Evolutionary conservation across 2,888 invertebrate species (phyloP).

Genomic region (Xestia ashworthii): DNA sequence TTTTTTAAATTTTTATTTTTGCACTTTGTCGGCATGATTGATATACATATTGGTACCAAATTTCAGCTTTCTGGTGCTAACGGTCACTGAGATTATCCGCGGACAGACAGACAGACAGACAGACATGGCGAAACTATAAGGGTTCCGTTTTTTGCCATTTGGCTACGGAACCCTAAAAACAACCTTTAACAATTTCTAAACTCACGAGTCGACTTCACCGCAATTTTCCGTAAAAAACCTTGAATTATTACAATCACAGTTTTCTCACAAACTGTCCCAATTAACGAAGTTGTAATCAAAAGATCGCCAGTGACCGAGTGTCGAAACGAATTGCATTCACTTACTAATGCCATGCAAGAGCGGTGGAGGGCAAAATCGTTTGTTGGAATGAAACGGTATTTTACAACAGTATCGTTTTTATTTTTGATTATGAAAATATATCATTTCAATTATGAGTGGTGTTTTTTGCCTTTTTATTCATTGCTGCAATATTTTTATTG

Average conservation of each 20-base stretch:
- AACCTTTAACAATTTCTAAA: not conserved
- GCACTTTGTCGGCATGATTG: too few relatives aligned
- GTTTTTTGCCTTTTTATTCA: slow-evolving; percentile 4
- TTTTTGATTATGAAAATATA: slow-evolving; percentile 54
- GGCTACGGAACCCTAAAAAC: too few relatives aligned
- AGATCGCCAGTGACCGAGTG: slow-evolving; percentile 33
- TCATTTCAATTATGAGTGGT: slow-evolving; percentile 47
- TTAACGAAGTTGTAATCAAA: slow-evolving; percentile 37
- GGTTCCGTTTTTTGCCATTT: too few relatives aligned
- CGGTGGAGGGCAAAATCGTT: slow-evolving; percentile 50
- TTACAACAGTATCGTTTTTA: slow-evolving; percentile 19
- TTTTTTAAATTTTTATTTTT: too few relatives aligned
- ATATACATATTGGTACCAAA: too few relatives aligned
- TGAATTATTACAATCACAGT: slow-evolving; percentile 6
- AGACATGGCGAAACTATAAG: too few relatives aligned
- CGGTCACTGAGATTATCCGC: too few relatives aligned
- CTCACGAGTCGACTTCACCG: not conserved
- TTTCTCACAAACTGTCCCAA: slow-evolving; percentile 44
- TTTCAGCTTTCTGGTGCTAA: too few relatives aligned
- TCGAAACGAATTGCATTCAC: slow-evolving; percentile 42
- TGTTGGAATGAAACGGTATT: slow-evolving; percentile 42
- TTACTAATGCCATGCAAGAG: slow-evolving; percentile 47
- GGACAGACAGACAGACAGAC: too few relatives aligned
- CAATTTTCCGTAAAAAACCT: slow-evolving; percentile 20
- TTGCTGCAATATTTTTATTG: not conserved